A percentile compares a stretch with the other conserved stretches of the same genome.
These are phyloP conservation scores for Lichenostomus cassidix DNA, from an alignment of 2,113 vertebrate species.

Conservation along the genomic window DNA sequence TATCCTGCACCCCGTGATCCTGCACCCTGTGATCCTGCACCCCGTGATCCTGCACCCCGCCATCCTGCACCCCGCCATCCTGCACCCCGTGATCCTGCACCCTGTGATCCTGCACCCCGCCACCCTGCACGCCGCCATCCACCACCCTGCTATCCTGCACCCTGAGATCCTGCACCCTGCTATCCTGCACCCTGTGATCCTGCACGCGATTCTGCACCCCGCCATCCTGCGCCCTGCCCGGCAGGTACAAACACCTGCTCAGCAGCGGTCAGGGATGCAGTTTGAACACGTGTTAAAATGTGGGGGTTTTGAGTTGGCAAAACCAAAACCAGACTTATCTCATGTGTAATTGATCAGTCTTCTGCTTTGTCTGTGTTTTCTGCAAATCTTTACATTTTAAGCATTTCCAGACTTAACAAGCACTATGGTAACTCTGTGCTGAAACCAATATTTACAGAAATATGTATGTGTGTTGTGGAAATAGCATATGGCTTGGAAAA, in stretches of 20 bases:
- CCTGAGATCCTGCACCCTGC: neutral
- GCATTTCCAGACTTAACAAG: neutral
- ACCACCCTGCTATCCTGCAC: no score
- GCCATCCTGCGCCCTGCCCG: no score
- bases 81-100: neutral
- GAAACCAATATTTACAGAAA: neutral
- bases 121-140: no score
- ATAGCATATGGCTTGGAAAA: neutral
- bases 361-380: neutral
- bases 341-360: rapidly evolving
- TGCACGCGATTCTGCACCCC: no score
- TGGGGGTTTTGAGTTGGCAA: no score
- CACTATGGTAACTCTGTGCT: rapidly evolving
- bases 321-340: rapidly evolving
- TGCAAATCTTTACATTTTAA: neutral
- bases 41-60: no score
- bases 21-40: no score
- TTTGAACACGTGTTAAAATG: neutral
- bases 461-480: rapidly evolving
- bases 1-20: neutral
- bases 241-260: neutral
- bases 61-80: no score
- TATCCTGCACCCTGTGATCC: no score
- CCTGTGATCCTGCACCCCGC: no score
- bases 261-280: neutral